These are phyloP conservation scores for Antidorcas marsupialis DNA, from an alignment of 2,113 vertebrate species.

Conservation along the genomic window DNA sequence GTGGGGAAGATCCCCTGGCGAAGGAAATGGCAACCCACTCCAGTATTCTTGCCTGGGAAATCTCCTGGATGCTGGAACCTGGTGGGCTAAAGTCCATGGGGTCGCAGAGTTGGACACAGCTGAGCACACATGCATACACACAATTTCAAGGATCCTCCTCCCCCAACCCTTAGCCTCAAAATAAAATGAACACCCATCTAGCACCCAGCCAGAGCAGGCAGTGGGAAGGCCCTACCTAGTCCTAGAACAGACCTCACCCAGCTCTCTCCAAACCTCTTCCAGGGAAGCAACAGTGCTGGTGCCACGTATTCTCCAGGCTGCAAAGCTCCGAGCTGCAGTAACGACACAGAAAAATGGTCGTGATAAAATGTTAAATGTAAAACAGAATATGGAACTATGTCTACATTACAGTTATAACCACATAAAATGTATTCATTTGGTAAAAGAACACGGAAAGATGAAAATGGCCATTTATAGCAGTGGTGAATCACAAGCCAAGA, in stretches of 20 bases:
- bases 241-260: neutral
- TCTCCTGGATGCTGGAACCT: neutral
- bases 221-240: neutral
- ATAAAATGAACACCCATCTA: neutral
- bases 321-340: neutral
- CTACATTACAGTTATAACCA: neutral
- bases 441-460: neutral
- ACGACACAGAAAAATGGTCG: neutral
- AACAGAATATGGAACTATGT: neutral
- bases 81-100: neutral
- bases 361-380: neutral
- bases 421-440: neutral
- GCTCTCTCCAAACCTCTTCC: no score
- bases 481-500: neutral
- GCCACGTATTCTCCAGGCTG: fast-evolving
- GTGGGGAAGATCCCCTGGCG: neutral
- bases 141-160: neutral
- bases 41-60: neutral
- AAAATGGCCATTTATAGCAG: neutral
- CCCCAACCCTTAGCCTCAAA: neutral
- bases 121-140: neutral
- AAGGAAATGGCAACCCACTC: neutral
- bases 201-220: no score
- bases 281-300: neutral
- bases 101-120: neutral